Conservation (phyloP, 1,140 invertebrate genomes). For the Drosophila rhopaloa region DNA sequence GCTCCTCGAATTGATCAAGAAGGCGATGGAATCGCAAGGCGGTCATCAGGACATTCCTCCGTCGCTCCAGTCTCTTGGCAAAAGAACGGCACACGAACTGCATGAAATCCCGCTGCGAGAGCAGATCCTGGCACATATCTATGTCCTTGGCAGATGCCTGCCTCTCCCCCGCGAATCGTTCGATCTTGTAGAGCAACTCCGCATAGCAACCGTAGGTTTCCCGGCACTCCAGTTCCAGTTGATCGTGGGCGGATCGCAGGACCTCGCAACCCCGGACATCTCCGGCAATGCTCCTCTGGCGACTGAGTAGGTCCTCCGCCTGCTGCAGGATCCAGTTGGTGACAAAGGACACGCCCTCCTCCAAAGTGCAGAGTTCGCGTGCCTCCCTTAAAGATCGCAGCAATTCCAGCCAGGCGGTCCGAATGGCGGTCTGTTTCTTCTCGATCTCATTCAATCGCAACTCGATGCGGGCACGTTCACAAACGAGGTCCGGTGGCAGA, state of each 20-base stretch:
- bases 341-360: conserved; percentile 88
- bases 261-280: conserved; percentile 90
- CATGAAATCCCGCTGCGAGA: conserved; percentile 91
- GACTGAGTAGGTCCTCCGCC: conserved; percentile 89
- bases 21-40: conserved; percentile 91
- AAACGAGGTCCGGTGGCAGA: conserved; percentile 87
- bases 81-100: conserved; percentile 92
- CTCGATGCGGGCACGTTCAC: conserved; percentile 87
- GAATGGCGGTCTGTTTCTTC: conserved; percentile 87
- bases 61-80: conserved; percentile 90
- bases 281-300: conserved; percentile 89
- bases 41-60: conserved; percentile 91
- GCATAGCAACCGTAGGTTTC: conserved; percentile 91
- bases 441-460: conserved; percentile 87
- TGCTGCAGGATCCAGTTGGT: conserved; percentile 92
- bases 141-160: conserved; percentile 69
- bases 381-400: conserved; percentile 87
- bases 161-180: conserved; percentile 85
- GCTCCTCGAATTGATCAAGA: conserved; percentile 89
- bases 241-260: conserved; percentile 89
- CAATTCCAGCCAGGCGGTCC: conserved; percentile 87
- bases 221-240: conserved; percentile 91
- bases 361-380: conserved; percentile 87
- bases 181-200: conserved; percentile 89
- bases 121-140: conserved; percentile 85